These are phyloP conservation scores for Acrocephalus scirpaceus DNA, from an alignment of 2,797 vertebrate genomes.

Conservation along the genomic window DNA sequence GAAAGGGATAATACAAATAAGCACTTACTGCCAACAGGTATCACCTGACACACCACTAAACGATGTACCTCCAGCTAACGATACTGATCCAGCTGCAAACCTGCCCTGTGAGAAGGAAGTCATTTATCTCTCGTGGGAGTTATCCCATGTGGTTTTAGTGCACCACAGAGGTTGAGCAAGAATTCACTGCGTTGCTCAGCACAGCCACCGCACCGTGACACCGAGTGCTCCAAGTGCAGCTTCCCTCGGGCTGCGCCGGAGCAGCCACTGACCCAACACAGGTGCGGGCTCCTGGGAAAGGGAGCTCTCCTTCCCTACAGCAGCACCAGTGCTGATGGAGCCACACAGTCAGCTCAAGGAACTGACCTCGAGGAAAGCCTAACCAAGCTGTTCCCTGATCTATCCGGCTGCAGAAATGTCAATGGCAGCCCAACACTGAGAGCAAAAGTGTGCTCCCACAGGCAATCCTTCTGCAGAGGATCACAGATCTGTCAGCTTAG, in stretches of 20 bases:
- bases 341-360: background rate
- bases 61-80: background rate
- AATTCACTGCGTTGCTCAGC: background rate
- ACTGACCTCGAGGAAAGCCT: rapidly evolving
- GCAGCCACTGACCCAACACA: rapidly evolving
- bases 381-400: background rate
- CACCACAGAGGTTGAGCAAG: background rate
- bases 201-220: rapidly evolving
- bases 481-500: background rate
- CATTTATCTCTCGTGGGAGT: background rate
- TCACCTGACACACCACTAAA: background rate
- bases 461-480: background rate
- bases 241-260: rapidly evolving
- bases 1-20: background rate
- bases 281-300: background rate
- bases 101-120: background rate
- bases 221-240: rapidly evolving
- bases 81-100: background rate
- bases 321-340: background rate
- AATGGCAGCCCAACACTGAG: background rate
- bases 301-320: background rate
- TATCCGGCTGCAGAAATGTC: background rate
- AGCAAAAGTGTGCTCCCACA: rapidly evolving
- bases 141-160: background rate
- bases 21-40: background rate